Evolutionary conservation across 2,888 invertebrate genomes (phyloP), one percentile per base, ranked within the genome.

Genomic region (Callyntrura sp.): DNA sequence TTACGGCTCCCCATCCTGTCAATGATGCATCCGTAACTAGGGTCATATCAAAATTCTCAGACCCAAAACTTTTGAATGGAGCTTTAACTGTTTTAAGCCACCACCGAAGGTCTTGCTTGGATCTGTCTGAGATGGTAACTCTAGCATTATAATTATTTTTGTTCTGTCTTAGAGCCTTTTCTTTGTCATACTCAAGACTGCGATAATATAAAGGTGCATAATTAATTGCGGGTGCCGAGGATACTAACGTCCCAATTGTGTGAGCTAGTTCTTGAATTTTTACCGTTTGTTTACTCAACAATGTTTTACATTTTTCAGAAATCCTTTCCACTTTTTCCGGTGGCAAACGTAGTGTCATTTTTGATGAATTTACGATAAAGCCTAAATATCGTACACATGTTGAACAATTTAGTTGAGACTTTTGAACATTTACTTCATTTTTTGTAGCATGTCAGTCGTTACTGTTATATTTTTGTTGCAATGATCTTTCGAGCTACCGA

Each of bases 1-100:
- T 14, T 17, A 5, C 1, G 0, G 43, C 60, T 9, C 85, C 85
- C 85, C 85, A 85, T 28, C 76, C 85, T 28, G 20, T 17, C 9
- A 43, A 12, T 35, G 60, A 60, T 5, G 60, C 43, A 28, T 85
- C 85, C 6, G 76, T 43, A 35, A 51, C 51, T 14, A n/a, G 3
- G 51, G 35, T 48, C 48, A 57, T 57, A 57, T 57, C n/a, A 17
- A 60, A 60, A 20, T 51, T 51, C 1, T 51, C 51, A n/a, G n/a
- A n/a, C n/a, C n/a, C n/a, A n/a, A n/a, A n/a, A n/a, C n/a, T n/a
- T n/a, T n/a, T n/a, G n/a, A n/a, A n/a, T n/a, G n/a, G n/a, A n/a
- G n/a, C n/a, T 51, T 51, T 51, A n/a, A n/a, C n/a, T 51, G 9
- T 51, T 51, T 5, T 51, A 51, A 51, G 12, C 51, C 51, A 51